These are phyloP conservation scores for Tragelaphus scriptus DNA, from an alignment of 2,113 vertebrate species.

Conservation along the genomic window DNA sequence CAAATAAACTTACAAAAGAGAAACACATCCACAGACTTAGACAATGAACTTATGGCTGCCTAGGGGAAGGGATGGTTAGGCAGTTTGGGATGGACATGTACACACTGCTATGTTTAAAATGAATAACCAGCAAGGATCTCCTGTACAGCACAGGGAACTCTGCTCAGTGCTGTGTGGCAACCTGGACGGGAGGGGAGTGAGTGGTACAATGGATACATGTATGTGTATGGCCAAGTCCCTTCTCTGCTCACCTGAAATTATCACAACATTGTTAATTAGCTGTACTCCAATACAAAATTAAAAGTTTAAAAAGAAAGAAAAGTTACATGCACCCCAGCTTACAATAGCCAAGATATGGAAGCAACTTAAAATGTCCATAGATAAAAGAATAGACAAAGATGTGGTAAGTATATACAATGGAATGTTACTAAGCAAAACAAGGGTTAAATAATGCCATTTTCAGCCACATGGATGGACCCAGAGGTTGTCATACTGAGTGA, in stretches of 20 bases:
- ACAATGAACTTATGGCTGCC: background rate
- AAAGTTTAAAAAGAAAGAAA: background rate
- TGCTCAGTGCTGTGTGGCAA: background rate
- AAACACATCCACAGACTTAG: background rate
- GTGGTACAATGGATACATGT: background rate
- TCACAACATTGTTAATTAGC: background rate
- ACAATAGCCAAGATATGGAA: background rate
- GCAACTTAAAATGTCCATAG: background rate
- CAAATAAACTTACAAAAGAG: background rate
- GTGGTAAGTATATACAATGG: background rate
- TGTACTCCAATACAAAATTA: background rate
- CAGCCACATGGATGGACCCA: background rate
- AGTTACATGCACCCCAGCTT: background rate
- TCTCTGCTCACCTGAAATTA: background rate
- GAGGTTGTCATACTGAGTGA: background rate
- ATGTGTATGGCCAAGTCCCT: background rate
- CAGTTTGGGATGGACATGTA: background rate
- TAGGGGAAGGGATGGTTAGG: background rate
- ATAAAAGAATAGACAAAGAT: background rate
- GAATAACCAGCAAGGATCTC: background rate
- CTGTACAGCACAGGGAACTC: background rate
- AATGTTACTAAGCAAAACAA: background rate
- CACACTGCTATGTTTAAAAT: background rate
- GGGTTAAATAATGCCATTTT: background rate
- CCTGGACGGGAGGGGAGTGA: background rate